These are phyloP conservation scores for Macrotrachela quadricornifera DNA, from an alignment of 1,140 invertebrate genomes.

Conservation along the genomic window DNA sequence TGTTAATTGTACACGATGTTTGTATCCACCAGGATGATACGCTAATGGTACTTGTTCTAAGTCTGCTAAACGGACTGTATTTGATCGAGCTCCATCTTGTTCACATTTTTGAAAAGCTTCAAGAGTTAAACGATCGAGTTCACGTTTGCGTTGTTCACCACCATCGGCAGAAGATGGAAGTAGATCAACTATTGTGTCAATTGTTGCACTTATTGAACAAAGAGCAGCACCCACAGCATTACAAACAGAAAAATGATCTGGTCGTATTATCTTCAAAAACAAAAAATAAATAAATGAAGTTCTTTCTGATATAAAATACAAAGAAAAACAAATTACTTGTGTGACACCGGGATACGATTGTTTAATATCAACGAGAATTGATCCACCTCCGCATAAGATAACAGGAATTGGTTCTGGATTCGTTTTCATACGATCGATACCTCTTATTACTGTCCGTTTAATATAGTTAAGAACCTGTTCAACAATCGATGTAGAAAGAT, in stretches of 20 bases:
- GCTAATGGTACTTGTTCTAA: conserved; percentile 14
- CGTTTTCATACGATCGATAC: conserved; percentile 15
- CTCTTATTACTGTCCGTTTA: conserved; percentile 13
- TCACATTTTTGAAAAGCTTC: conserved; percentile 11
- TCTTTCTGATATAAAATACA: background rate
- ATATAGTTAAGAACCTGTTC: conserved; percentile 9
- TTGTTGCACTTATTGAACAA: conserved; percentile 15
- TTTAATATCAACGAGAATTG: conserved; percentile 13
- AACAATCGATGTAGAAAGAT: conserved; percentile 9
- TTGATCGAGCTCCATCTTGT: conserved; percentile 12
- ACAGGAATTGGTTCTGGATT: conserved; percentile 15
- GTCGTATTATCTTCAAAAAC: no score
- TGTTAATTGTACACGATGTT: conserved; percentile 15
- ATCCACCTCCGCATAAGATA: conserved; percentile 20
- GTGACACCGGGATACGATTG: conserved; percentile 4
- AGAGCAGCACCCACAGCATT: conserved; percentile 24
- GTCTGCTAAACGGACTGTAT: conserved; percentile 13
- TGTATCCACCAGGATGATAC: conserved; percentile 17
- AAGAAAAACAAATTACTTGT: background rate
- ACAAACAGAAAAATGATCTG: conserved; percentile 16
- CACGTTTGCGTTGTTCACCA: background rate
- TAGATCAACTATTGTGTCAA: conserved; percentile 15
- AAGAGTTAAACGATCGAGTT: conserved; percentile 1
- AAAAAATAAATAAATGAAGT: no score
- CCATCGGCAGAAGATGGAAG: conserved; percentile 9